Evolutionary conservation across 1,140 invertebrate species (phyloP).

Genomic region (Trialeurodes vaporariorum): DNA sequence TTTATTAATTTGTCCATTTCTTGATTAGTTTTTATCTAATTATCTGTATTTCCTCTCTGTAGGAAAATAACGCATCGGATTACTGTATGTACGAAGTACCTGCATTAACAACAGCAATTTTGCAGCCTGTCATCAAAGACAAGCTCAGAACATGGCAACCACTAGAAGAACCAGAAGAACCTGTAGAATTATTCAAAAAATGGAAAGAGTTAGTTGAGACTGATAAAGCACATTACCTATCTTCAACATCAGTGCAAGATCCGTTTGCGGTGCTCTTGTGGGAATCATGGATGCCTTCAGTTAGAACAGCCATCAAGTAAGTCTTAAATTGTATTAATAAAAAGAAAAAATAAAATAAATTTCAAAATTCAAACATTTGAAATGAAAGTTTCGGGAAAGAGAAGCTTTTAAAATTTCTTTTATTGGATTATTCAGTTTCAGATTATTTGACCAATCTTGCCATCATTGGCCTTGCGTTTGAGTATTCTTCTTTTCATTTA

Average conservation of each 20-base stretch:
- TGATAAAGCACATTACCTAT: constrained; percentile 32
- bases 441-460: too few species aligned
- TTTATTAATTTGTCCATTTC: too few species aligned
- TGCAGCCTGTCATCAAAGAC: constrained; percentile 52
- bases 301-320: constrained; percentile 55
- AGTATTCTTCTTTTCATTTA: too few species aligned
- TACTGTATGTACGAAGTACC: constrained; percentile 51
- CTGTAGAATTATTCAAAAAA: constrained; percentile 50
- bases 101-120: constrained; percentile 49
- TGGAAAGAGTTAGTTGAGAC: constrained; percentile 56
- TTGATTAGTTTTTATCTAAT: too few species aligned
- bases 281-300: constrained; percentile 77
- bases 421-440: too few species aligned
- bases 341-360: too few species aligned
- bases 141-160: constrained; percentile 62
- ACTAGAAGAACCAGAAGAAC: constrained; percentile 46
- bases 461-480: too few species aligned
- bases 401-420: too few species aligned
- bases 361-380: too few species aligned
- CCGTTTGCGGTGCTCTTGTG: constrained; percentile 49
- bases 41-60: constrained; percentile 13
- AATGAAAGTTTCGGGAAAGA: too few species aligned
- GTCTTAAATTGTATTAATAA: too few species aligned
- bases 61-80: constrained; percentile 45
- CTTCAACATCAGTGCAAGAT: constrained; percentile 29